Base-by-base conservation (phyloP, 2,113 vertebrate genomes). In the Hemicordylus capensis region DNA sequence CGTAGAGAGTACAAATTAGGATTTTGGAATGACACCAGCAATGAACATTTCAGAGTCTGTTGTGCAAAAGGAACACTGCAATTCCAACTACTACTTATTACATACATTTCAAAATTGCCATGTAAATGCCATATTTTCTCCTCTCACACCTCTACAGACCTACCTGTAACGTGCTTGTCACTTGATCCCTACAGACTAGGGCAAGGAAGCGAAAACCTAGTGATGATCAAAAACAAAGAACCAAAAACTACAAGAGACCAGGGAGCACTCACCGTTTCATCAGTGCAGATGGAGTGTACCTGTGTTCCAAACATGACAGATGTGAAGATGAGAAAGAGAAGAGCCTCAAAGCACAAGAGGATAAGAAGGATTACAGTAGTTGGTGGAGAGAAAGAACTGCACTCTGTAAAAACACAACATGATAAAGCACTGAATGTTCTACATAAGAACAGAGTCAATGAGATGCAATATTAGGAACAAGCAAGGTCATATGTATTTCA, bases 221-320 rank as follows among this genome's bases (percentile, higher is more conserved):
- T 0, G n/a, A 69, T 79, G 3, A 58, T 44, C 44, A 14, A 37
- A 85, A 72, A 2, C 26, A 42, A 8, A 48, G 17, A 14, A 46
- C 51, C 6, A 54, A 22, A 54, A 1, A 34, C n/a, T 24, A 10
- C 28, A 72, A 58, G 54, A 74, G 19, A 77, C 7, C 0, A 44
- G 4, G 59, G 76, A 39, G 15, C 74, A 96, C 99, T 96, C 92
- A 99, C 99, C 94, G 99, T 99, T 96, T 99, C 98, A 14, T 99
- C 98, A 1, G 96, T 96, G 91, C 99, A 99, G 96, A 99, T 99
- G 87, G 99, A 99, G 96, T 99, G 98, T 89, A 99, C 97, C 95
- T 99, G 98, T 26, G 98, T 99, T 83, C 99, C 99, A 81, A 99
- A 99, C 99, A 99, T 99, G 90, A 99, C 98, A 0, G 98, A 97